phyloP scores from a whole-genome alignment of 2,888 invertebrate species.

The Hecatera dysodea region DNA sequence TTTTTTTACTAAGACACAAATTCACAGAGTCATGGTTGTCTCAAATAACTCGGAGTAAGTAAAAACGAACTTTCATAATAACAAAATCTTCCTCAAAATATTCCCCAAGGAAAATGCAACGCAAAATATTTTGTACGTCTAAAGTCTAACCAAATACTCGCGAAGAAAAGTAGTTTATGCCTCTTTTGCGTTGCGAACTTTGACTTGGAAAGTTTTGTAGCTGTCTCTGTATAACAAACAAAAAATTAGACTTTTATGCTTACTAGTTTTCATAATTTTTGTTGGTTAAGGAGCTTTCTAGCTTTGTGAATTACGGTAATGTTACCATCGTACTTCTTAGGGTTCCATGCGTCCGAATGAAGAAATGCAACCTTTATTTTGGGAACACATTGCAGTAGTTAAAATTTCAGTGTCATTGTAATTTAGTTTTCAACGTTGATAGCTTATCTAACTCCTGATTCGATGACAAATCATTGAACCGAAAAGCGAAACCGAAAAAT shows the following conservation, averaged over 20 bases:
- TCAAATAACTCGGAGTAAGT: slow-evolving; percentile 11
- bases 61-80: slow-evolving; percentile 28
- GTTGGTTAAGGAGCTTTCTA: neutral
- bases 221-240: slow-evolving; percentile 40
- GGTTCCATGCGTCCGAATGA: neutral
- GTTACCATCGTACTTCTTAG: neutral
- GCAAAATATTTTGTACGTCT: slow-evolving; percentile 38
- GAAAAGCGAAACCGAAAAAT: slow-evolving; percentile 1
- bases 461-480: slow-evolving; percentile 4
- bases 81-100: slow-evolving; percentile 32
- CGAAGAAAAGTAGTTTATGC: slow-evolving; percentile 52
- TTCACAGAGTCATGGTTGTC: neutral
- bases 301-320: neutral
- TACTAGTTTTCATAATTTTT: slow-evolving; percentile 45
- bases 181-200: slow-evolving; percentile 44
- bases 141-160: slow-evolving; percentile 49
- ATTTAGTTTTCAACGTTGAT: neutral
- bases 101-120: slow-evolving; percentile 31
- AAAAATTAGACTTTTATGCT: slow-evolving; percentile 46
- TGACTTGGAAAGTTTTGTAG: slow-evolving; percentile 41
- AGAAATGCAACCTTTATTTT: neutral
- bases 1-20: neutral
- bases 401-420: neutral
- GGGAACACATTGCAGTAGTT: neutral
- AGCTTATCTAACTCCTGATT: neutral